These are phyloP conservation scores for Lemur catta DNA, from an alignment of 2,797 vertebrate genomes.

Conservation along the genomic window DNA sequence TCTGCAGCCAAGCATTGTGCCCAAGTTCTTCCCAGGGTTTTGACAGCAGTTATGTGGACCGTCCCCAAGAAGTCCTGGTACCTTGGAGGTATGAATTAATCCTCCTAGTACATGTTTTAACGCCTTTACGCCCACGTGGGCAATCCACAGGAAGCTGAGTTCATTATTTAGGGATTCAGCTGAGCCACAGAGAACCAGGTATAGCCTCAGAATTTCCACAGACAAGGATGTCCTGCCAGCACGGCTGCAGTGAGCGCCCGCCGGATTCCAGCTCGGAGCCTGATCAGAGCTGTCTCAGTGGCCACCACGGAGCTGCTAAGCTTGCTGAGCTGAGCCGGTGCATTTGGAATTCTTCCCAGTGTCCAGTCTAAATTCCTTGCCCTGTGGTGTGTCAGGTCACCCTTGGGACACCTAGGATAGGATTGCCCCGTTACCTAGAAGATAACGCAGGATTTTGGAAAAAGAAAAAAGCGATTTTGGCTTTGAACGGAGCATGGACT, in stretches of 20 bases:
- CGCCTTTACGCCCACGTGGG: not conserved
- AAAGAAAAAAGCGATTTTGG: not conserved
- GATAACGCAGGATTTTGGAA: not conserved
- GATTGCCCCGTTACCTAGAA: not conserved
- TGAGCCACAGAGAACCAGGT: not conserved
- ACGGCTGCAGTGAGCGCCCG: rapidly evolving
- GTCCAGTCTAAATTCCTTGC: not conserved
- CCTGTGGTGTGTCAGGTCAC: not conserved
- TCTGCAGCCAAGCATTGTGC: not conserved
- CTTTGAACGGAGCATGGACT: not conserved
- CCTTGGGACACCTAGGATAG: not conserved
- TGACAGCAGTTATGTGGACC: rapidly evolving
- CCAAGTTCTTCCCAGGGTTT: not conserved
- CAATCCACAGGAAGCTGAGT: not conserved
- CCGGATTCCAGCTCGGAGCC: not conserved
- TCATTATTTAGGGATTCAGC: not conserved
- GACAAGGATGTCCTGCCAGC: not conserved
- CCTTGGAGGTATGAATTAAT: not conserved
- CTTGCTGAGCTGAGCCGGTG: not conserved
- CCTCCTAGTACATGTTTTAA: not conserved
- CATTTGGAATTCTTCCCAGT: not conserved
- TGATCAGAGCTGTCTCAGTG: not conserved
- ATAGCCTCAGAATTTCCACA: not conserved
- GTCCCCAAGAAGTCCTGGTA: not conserved
- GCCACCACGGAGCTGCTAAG: not conserved